Base-by-base conservation (phyloP, 2,888 invertebrate species). In the Caenorhabditis parvicauda region DNA sequence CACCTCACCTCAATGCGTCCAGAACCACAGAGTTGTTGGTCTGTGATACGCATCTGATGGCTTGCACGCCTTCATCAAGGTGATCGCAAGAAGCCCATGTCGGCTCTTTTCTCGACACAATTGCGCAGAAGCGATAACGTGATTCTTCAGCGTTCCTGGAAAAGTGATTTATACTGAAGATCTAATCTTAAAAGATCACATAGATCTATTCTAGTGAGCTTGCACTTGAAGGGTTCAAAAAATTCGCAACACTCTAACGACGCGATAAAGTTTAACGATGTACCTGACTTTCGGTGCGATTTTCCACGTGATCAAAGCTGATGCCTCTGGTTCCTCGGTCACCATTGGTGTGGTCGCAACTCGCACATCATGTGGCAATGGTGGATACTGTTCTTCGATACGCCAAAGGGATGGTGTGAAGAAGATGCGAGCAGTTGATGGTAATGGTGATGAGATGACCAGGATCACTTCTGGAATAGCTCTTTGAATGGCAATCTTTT, bases 41-140 rank as follows among this genome's bases (percentile, higher is more conserved):
- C 38, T 68, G 66, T 21, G 70, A 59, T 6, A 68, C 70, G 48
- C 76, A 76, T 43, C 73, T 70, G 27, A 76, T 70, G 7, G 67
- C 56, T 43, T 76, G 75, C 5, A 70, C 50, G 19, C 70, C 64
- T 41, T 73, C 71, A 42, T 70, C 67, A 45, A 71, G 52, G 44
- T 74, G 66, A 24, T 73, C 73, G 45, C 75, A 75, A 35, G 46
- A 55, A 4, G 72, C 66, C 51, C 66, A 72, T 45, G 57, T 58
- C 7, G 67, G 66, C 14, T 61, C 59, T n/a, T 54, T 46, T 14
- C 59, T 44, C 9, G 65, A 64, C 17, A 72, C 46, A 38, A 73
- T 56, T 22, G 67, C 69, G 47, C 76, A 76, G 48, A 67, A 66
- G 24, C 74, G 67, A 54, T 69, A 72, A 7, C 67, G 43, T 4